Evolutionary conservation across 1,140 invertebrate species (phyloP), one percentile per base, ranked within the genome.

Genomic region (Lasaia peninsularis): DNA sequence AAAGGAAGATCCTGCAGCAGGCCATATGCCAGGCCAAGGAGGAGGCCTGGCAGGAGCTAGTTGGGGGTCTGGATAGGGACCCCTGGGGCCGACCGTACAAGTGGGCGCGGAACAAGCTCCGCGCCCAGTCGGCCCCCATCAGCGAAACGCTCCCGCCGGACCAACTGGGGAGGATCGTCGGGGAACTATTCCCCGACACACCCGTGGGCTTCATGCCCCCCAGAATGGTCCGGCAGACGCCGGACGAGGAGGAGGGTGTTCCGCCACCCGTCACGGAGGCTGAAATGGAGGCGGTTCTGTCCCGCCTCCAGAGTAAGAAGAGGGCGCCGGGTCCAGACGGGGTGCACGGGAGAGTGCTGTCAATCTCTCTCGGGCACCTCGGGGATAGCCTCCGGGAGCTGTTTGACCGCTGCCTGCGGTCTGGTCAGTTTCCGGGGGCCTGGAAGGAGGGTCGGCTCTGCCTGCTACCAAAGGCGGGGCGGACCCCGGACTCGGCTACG

Each of bases 21-120:
- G 52, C 52, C 52, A 53, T 53, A 1, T 5, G 31, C 7, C 18
- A 16, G 12, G 52, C 52, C 12, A 53, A 53, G 33, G 31, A 18
- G 11, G 12, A 35, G 8, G 33, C 31, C 1, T 2, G 32, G 16
- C 11, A 14, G 7, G 32, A 53, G 11, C 14, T 53, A 0, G 0
- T 34, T 9, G 12, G 32, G 2, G 10, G 11, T 53, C 52, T 53
- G 6, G 31, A 33, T 6, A 34, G 52, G 1, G 52, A 53, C 12
- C 52, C 52, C 11, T 53, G 52, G 52, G 52, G 52, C 14, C 52
- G 52, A 16, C 52, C 52, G 33, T 53, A 53, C 33, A 34, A 20
- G 14, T 16, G 11, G 52, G 52, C 16, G 31, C n/a, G 31, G 31
- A 35, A 35, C 34, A 35, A n/a, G n/a, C n/a, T n/a, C n/a, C n/a